Percentiles rank a stretch among this genome's conserved stretches.
Evolutionary conservation across 2,113 vertebrate genomes (phyloP).

Genomic region (Neotragus moschatus): DNA sequence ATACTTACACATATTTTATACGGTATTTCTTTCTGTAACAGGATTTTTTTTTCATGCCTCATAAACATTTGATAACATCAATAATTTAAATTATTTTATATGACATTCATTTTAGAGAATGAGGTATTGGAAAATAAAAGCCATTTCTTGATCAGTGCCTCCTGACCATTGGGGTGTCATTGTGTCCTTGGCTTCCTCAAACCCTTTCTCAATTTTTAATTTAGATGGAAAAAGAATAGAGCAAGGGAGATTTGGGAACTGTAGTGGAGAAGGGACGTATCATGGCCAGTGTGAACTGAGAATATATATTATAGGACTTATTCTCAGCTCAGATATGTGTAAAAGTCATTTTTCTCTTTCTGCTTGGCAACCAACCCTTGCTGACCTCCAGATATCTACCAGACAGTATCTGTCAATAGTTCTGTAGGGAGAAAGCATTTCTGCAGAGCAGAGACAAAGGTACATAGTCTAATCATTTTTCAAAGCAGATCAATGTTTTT

Average conservation of each 20-base stretch:
- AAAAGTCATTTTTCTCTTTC: not conserved
- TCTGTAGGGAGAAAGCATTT: not conserved
- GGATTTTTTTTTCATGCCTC: not conserved
- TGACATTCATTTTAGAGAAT: not conserved
- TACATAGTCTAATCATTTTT: not conserved
- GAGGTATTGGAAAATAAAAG: not conserved
- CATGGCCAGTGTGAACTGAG: not conserved
- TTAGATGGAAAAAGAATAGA: not conserved
- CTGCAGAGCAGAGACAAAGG: not conserved
- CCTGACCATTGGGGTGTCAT: not conserved
- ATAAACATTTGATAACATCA: not conserved
- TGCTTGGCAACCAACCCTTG: not conserved
- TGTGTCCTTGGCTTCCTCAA: not conserved
- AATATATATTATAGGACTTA: not conserved
- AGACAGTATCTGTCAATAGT: too few relatives aligned
- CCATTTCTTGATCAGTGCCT: not conserved
- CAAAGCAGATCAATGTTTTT: not conserved
- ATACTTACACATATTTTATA: not conserved
- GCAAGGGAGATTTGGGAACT: not conserved
- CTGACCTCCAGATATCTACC: not conserved
- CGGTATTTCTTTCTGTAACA: not conserved
- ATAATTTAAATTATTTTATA: not conserved
- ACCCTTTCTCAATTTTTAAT: not conserved
- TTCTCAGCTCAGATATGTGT: not conserved
- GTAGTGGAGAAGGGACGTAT: too few relatives aligned